A percentile compares a stretch with the other conserved stretches of the same genome.
phyloP scores from a whole-genome alignment of 2,113 vertebrate species.

The Azemiops feae region DNA sequence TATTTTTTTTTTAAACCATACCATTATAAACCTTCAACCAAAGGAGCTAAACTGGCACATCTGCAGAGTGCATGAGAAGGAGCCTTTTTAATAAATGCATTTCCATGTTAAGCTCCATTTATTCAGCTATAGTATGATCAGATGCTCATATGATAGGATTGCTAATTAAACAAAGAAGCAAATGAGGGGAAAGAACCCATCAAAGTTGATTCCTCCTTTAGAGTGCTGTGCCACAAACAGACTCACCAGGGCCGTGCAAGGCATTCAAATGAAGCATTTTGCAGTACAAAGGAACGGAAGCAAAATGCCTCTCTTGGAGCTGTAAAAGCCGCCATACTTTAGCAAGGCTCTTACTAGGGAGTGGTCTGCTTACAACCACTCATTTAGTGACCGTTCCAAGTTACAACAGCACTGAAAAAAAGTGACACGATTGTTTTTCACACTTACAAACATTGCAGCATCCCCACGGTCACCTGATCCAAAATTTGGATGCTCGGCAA shows the following conservation, averaged over 20 bases:
- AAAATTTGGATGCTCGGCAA: background rate
- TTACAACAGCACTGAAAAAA: background rate
- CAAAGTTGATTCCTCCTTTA: background rate
- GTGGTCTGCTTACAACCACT: fast-evolving
- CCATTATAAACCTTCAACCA: no score
- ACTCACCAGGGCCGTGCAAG: background rate
- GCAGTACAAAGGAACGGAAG: background rate
- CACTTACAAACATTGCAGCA: background rate
- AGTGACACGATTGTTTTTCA: background rate
- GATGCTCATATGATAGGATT: background rate
- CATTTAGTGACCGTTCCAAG: background rate
- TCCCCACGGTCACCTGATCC: background rate
- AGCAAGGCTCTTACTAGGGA: background rate
- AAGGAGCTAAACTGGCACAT: background rate
- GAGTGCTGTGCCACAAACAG: background rate
- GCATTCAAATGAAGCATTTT: background rate
- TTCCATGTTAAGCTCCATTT: background rate
- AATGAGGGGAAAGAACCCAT: background rate
- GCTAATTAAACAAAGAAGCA: background rate
- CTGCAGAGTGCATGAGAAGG: background rate
- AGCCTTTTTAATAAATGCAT: background rate
- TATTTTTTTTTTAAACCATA: background rate
- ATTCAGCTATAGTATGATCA: background rate
- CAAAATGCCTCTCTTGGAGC: background rate
- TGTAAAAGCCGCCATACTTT: background rate